phyloP scores from a whole-genome alignment of 2,888 invertebrate genomes.

The Mycalesis mineus region DNA sequence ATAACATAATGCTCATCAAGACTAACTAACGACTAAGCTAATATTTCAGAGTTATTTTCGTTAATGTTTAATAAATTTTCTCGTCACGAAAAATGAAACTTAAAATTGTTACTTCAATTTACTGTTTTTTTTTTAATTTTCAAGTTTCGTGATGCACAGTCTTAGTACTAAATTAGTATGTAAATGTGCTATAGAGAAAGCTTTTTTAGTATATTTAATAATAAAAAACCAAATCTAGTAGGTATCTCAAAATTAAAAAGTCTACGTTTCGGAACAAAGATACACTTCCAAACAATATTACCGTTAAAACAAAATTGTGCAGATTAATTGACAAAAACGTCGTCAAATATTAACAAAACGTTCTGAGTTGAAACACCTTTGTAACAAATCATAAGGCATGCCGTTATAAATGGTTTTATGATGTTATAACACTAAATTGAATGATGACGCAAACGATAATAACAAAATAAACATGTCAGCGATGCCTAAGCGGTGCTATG shows the following conservation, averaged over 20 bases:
- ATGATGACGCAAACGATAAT: conserved; percentile 64
- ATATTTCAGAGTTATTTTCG: neutral
- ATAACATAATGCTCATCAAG: neutral
- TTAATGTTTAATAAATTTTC: neutral
- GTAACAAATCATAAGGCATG: conserved; percentile 10
- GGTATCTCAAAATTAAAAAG: neutral
- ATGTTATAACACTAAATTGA: conserved; percentile 28
- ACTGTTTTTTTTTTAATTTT: neutral
- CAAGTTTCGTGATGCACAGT: neutral
- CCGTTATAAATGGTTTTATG: conserved; percentile 10
- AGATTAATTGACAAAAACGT: neutral
- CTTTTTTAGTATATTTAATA: neutral
- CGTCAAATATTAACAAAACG: neutral
- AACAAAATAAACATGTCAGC: conserved; percentile 51
- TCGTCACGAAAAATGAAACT: neutral
- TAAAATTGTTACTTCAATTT: neutral
- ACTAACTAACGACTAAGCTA: conserved; percentile 1
- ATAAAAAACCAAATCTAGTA: neutral
- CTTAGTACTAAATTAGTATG: neutral
- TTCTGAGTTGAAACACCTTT: neutral
- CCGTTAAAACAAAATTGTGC: neutral
- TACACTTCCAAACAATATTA: neutral
- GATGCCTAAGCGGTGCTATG: conserved; percentile 65
- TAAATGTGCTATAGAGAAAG: neutral
- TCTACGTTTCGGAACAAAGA: neutral